Percentiles rank a stretch among this genome's conserved stretches.
These are phyloP conservation scores for Erpornis zantholeuca DNA, from an alignment of 2,113 vertebrate species.

Conservation along the genomic window DNA sequence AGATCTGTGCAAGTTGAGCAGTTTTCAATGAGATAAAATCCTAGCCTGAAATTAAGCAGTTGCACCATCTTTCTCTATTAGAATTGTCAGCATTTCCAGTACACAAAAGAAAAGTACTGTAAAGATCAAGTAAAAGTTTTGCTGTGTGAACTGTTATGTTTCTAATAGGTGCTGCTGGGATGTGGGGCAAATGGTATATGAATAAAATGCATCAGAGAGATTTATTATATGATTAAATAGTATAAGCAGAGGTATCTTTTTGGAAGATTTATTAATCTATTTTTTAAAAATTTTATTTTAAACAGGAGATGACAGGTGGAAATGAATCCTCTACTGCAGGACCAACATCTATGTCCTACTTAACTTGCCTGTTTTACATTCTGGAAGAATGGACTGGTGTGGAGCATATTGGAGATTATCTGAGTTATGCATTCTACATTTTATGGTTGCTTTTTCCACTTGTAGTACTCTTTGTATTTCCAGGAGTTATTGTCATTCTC, in stretches of 20 bases:
- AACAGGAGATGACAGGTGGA: constrained; percentile 75
- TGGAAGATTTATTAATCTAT: neutral
- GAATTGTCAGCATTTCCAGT: neutral
- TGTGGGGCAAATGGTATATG: neutral
- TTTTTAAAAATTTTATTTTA: neutral
- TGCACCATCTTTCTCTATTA: neutral
- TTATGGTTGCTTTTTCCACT: constrained; percentile 93
- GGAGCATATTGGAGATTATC: constrained; percentile 85
- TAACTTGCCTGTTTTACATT: constrained; percentile 79
- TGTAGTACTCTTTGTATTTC: constrained; percentile 82
- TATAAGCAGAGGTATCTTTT: neutral
- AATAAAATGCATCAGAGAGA: neutral
- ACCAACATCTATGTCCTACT: constrained; percentile 66
- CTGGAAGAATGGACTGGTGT: constrained; percentile 85
- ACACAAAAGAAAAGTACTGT: neutral
- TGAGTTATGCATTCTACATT: constrained; percentile 88
- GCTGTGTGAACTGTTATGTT: neutral
- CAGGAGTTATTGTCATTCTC: constrained; percentile 78
- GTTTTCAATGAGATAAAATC: neutral
- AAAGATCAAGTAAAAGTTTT: neutral
- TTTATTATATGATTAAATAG: neutral
- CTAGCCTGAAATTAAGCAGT: neutral
- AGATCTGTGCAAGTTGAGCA: neutral
- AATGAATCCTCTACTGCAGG: constrained; percentile 82
- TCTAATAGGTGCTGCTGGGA: neutral